phyloP scores from a whole-genome alignment of 2,888 invertebrate species.

The Ornithoptera priamus region DNA sequence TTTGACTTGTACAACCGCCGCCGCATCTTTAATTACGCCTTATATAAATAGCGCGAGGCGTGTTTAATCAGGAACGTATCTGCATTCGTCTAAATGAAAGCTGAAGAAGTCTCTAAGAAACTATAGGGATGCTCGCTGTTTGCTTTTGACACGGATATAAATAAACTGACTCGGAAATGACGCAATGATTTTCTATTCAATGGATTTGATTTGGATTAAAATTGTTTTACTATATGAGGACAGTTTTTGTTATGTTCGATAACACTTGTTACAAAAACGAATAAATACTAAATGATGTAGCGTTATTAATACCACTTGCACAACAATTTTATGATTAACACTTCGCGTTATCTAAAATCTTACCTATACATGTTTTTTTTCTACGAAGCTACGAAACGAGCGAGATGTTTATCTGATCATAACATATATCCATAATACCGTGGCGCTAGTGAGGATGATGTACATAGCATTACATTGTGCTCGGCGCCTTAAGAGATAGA shows the following conservation, averaged over 20 bases:
- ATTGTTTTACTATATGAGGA: not conserved
- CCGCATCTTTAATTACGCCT: constrained; percentile 71
- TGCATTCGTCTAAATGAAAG: constrained; percentile 69
- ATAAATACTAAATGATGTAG: too few species aligned
- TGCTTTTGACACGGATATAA: constrained; percentile 54
- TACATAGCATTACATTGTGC: too few species aligned
- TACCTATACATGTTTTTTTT: too few species aligned
- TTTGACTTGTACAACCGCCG: constrained; percentile 61
- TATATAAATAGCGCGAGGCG: constrained; percentile 61
- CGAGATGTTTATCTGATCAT: too few species aligned
- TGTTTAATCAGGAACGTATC: constrained; percentile 71
- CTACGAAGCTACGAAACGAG: too few species aligned
- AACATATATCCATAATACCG: too few species aligned
- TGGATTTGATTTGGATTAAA: constrained; percentile 34
- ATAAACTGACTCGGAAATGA: constrained; percentile 45
- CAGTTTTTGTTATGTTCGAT: not conserved
- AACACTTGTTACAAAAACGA: not conserved
- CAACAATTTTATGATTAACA: too few species aligned
- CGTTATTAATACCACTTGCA: too few species aligned
- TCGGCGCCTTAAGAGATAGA: too few species aligned
- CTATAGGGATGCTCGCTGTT: constrained; percentile 59
- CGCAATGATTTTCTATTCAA: constrained; percentile 32
- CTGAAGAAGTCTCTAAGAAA: constrained; percentile 73
- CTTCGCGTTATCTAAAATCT: too few species aligned
- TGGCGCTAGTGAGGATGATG: too few species aligned